These are phyloP conservation scores for Acropora yongei DNA, from an alignment of 64 coral and sea anemone genomes.

Conservation along the genomic window DNA sequence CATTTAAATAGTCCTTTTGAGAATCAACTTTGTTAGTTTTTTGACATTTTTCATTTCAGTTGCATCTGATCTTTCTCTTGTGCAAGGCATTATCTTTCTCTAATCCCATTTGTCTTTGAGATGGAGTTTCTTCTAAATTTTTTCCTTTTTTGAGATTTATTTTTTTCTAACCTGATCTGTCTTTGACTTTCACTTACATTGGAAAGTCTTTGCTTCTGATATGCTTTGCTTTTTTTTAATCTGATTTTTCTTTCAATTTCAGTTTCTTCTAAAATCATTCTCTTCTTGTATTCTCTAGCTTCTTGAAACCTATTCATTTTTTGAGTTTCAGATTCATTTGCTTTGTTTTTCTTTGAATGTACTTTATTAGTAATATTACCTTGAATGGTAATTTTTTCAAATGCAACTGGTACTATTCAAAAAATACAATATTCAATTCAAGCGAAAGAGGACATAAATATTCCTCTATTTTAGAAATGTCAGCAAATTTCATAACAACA, in stretches of 20 bases:
- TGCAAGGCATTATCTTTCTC: constrained; percentile 9
- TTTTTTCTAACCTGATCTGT: neutral
- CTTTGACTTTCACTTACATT: neutral
- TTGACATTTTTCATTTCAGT: constrained; percentile 18
- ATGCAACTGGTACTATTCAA: constrained; percentile 29
- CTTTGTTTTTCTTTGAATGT: constrained; percentile 34
- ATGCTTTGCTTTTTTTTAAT: constrained; percentile 17
- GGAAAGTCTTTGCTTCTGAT: neutral
- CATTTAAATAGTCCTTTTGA: constrained; percentile 71
- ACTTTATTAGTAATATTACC: neutral
- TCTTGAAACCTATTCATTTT: constrained; percentile 19
- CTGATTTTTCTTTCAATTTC: constrained; percentile 23
- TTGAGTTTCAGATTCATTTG: constrained; percentile 42
- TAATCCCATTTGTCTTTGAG: constrained; percentile 41
- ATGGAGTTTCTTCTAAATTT: constrained; percentile 35
- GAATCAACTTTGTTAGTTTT: neutral
- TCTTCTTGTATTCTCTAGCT: constrained; percentile 46
- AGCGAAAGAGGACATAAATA: constrained; percentile 26
- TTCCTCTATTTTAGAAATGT: constrained; percentile 18
- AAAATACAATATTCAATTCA: constrained; percentile 23
- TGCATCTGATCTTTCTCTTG: constrained; percentile 27
- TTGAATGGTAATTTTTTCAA: neutral
- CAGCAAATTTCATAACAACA: constrained; percentile 49
- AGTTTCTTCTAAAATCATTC: constrained; percentile 27
- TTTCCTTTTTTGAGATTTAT: neutral